Conservation (phyloP, 92 coral and sea anemone species). For the Palythoa heliodiscus region DNA sequence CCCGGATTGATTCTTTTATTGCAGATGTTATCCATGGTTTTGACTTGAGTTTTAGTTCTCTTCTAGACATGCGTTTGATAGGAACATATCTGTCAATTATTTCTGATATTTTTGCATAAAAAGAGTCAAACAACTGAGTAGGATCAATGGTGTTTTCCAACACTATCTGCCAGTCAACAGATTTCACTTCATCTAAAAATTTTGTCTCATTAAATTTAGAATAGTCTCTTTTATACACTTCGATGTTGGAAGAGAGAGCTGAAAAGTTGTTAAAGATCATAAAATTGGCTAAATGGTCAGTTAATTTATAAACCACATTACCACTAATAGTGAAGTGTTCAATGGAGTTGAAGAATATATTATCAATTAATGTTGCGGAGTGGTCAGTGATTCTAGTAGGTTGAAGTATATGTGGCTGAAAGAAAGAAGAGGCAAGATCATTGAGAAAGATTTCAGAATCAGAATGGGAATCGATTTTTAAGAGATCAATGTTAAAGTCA, state of each 20-base stretch:
- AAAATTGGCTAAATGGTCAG: slow-evolving; percentile 59
- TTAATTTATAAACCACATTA: slow-evolving; percentile 45
- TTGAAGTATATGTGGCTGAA: slow-evolving; percentile 52
- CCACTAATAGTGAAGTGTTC: slow-evolving; percentile 61
- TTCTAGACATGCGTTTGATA: slow-evolving; percentile 44
- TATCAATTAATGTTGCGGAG: slow-evolving; percentile 60
- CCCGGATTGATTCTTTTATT: slow-evolving; percentile 48
- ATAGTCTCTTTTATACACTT: slow-evolving; percentile 49
- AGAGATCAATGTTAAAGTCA: slow-evolving; percentile 49
- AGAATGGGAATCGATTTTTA: slow-evolving; percentile 34
- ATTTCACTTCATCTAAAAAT: slow-evolving; percentile 41
- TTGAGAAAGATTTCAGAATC: slow-evolving; percentile 17
- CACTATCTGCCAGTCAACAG: slow-evolving; percentile 39
- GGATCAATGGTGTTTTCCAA: slow-evolving; percentile 35
- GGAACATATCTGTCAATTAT: slow-evolving; percentile 54
- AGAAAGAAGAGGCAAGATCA: slow-evolving; percentile 41
- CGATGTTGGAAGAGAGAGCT: slow-evolving; percentile 42
- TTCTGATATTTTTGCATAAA: slow-evolving; percentile 43
- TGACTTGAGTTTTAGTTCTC: slow-evolving; percentile 48
- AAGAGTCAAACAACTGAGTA: slow-evolving; percentile 53
- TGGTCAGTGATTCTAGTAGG: slow-evolving; percentile 64
- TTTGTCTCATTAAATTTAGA: slow-evolving; percentile 47
- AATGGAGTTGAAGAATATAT: slow-evolving; percentile 56
- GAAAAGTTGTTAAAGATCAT: slow-evolving; percentile 52
- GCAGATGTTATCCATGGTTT: slow-evolving; percentile 59